A percentile compares a stretch with the other conserved stretches of the same genome.
These are phyloP conservation scores for Drosophila picticornis DNA, from an alignment of 2,888 invertebrate genomes.

Conservation along the genomic window DNA sequence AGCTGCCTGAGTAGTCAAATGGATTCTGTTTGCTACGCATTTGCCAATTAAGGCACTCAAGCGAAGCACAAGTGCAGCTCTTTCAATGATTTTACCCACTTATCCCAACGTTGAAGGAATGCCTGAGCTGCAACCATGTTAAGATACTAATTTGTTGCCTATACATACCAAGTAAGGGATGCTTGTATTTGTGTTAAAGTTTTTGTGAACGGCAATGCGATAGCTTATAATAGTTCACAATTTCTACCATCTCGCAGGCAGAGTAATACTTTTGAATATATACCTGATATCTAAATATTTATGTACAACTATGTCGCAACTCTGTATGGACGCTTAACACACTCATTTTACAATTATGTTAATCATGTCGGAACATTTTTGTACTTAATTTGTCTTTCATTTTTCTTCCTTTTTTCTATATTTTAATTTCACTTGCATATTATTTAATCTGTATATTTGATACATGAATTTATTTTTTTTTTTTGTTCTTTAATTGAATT, in stretches of 20 bases:
- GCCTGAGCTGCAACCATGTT: constrained; percentile 14
- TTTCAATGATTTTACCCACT: constrained; percentile 3
- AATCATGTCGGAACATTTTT: constrained; percentile 3
- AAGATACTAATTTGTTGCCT: constrained; percentile 18
- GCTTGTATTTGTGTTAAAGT: constrained; percentile 1
- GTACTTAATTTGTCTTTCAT: background rate
- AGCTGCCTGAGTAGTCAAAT: constrained; percentile 40
- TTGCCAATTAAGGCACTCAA: constrained; percentile 38
- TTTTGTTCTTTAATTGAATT: background rate
- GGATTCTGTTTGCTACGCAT: constrained; percentile 22
- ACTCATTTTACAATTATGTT: constrained; percentile 4
- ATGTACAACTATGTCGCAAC: background rate
- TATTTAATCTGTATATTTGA: background rate
- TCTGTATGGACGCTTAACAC: constrained; percentile 5
- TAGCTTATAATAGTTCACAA: constrained; percentile 17
- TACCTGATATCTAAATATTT: constrained; percentile 25
- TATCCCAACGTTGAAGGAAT: background rate
- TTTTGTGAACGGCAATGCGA: constrained; percentile 15
- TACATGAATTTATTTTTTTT: background rate
- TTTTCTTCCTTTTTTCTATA: background rate
- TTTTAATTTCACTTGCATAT: background rate
- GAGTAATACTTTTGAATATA: background rate
- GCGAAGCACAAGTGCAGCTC: constrained; percentile 12
- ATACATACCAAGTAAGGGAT: constrained; percentile 24
- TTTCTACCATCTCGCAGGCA: background rate